Evolutionary conservation across 2,888 invertebrate species (phyloP).

Genomic region (Amphipoea lucens): DNA sequence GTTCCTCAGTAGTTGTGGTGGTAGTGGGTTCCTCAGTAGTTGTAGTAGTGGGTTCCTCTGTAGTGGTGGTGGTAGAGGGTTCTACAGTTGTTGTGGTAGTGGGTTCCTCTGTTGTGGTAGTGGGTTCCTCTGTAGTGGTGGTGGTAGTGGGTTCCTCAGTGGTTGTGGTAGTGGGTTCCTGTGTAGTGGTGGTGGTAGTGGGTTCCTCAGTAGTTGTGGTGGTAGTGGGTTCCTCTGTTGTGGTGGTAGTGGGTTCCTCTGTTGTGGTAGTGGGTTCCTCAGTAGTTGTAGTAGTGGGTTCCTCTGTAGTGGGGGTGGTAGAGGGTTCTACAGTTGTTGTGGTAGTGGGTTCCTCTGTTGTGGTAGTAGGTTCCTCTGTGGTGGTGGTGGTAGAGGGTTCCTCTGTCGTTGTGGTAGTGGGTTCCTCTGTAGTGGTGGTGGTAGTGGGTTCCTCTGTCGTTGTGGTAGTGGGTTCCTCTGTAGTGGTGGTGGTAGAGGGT

Average conservation of each 20-base stretch:
- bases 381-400: background rate
- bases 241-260: background rate
- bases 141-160: background rate
- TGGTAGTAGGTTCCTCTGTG: conserved; percentile 11
- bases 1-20: background rate
- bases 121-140: background rate
- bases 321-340: too few species aligned
- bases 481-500: background rate
- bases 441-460: background rate
- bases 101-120: background rate
- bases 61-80: background rate
- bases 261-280: conserved; percentile 16
- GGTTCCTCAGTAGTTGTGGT: conserved; percentile 14
- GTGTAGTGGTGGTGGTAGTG: conserved; percentile 9
- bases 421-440: background rate
- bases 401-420: background rate
- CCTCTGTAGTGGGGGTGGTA: conserved; percentile 16
- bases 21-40: background rate
- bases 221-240: conserved; percentile 1
- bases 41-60: background rate
- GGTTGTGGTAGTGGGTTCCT: background rate
- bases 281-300: conserved; percentile 21
- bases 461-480: background rate
- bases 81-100: background rate
- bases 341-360: background rate